Conservation (phyloP, 2,888 invertebrate genomes). For the Epinotia demarniana region DNA sequence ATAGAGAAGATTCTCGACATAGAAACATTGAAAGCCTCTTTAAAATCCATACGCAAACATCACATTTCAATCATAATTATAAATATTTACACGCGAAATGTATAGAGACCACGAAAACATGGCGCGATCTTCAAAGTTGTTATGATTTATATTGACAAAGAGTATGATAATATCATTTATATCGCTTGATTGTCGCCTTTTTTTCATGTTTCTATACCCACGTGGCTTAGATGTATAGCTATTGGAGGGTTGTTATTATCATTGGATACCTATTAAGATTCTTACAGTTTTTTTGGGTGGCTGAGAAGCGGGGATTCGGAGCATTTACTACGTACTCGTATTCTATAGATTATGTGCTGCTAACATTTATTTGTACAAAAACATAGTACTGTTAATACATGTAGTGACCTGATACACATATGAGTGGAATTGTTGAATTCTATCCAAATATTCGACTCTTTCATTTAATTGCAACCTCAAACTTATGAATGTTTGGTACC, state of each 20-base stretch:
- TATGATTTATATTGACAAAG: not conserved
- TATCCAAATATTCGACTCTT: not conserved
- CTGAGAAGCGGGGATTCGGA: conserved; percentile 10
- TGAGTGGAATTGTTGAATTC: not conserved
- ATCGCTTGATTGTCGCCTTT: not conserved
- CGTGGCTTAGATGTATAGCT: conserved; percentile 4
- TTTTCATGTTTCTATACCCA: conserved; percentile 1
- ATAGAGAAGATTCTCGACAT: conserved; percentile 61
- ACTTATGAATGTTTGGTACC: no score
- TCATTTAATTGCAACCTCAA: not conserved
- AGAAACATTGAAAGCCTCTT: conserved; percentile 64
- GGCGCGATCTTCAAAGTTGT: not conserved
- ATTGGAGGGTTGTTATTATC: conserved; percentile 6
- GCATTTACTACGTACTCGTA: conserved; percentile 10
- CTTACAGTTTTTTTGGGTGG: not conserved
- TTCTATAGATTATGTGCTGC: conserved; percentile 26
- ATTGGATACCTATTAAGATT: not conserved
- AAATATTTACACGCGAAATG: conserved; percentile 39
- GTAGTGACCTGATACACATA: not conserved
- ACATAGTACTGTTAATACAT: conserved; percentile 6
- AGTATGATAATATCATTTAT: not conserved
- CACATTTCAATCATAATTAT: conserved; percentile 49
- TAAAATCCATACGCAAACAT: conserved; percentile 55
- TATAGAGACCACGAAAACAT: not conserved
- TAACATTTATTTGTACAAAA: conserved; percentile 10